Percentiles rank a stretch among this genome's conserved stretches.
These are phyloP conservation scores for Synanthedon vespiformis DNA, from an alignment of 2,888 invertebrate species.

Conservation along the genomic window DNA sequence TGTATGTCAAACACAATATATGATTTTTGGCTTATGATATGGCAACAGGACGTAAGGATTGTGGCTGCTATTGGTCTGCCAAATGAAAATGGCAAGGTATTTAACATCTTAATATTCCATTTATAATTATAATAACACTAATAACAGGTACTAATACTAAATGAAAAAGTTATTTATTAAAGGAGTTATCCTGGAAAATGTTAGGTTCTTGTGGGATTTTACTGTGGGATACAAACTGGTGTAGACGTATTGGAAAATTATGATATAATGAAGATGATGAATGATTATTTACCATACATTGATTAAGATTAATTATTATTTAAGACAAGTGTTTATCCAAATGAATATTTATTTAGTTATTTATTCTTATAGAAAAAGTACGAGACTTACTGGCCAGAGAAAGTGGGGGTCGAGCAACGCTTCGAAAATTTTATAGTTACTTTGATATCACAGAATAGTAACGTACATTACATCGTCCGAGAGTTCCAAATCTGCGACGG, in stretches of 20 bases:
- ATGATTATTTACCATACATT: too few relatives aligned
- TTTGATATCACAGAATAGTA: conserved; percentile 80
- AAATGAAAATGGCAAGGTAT: conserved; percentile 88
- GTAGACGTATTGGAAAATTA: too few relatives aligned
- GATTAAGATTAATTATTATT: too few relatives aligned
- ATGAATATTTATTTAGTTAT: background rate
- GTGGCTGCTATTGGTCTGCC: conserved; percentile 99
- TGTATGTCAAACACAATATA: conserved; percentile 89
- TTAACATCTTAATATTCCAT: too few relatives aligned
- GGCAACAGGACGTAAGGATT: conserved; percentile 96
- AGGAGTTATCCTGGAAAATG: too few relatives aligned
- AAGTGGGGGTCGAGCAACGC: conserved; percentile 76
- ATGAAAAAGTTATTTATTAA: too few relatives aligned
- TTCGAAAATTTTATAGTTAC: conserved; percentile 81
- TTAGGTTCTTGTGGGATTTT: too few relatives aligned
- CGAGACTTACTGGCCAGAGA: conserved; percentile 92
- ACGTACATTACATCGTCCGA: conserved; percentile 87
- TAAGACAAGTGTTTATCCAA: too few relatives aligned
- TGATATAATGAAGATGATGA: too few relatives aligned
- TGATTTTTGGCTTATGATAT: conserved; percentile 99
- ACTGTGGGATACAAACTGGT: too few relatives aligned
- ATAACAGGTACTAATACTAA: too few relatives aligned
- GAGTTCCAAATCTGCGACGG: conserved; percentile 73
- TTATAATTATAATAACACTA: too few relatives aligned
- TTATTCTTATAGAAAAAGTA: conserved; percentile 76